These are phyloP conservation scores for Hephaestus fuliginosus DNA, from an alignment of 2,797 vertebrate genomes.

Conservation along the genomic window DNA sequence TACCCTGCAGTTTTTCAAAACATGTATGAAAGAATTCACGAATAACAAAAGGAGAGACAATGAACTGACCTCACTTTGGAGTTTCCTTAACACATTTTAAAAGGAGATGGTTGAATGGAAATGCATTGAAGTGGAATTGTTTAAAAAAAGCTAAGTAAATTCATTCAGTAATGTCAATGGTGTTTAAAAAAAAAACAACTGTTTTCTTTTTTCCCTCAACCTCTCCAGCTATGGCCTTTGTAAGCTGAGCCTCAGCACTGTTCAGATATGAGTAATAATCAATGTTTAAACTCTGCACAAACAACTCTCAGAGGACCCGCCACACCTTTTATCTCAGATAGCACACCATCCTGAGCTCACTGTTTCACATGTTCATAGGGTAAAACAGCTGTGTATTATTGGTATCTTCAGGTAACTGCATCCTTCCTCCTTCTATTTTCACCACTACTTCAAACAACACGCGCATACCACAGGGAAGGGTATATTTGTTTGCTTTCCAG, in stretches of 20 bases:
- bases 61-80: conserved; percentile 12
- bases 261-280: conserved; percentile 55
- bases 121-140: neutral
- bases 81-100: conserved; percentile 12
- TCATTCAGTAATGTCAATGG: conserved; percentile 19
- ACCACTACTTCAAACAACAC: conserved; percentile 59
- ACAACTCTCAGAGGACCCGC: conserved; percentile 18
- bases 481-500: conserved; percentile 64
- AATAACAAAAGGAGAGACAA: conserved; percentile 22
- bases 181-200: neutral
- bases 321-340: conserved; percentile 44
- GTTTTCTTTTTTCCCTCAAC: conserved; percentile 11
- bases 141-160: neutral
- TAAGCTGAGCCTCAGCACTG: conserved; percentile 28
- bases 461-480: conserved; percentile 58
- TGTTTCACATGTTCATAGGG: conserved; percentile 31
- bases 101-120: conserved; percentile 1
- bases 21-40: neutral
- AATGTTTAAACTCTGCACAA: conserved; percentile 41
- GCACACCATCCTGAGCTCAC: conserved; percentile 25
- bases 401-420: conserved; percentile 57
- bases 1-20: conserved; percentile 30
- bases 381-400: conserved; percentile 42
- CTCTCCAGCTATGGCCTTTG: conserved; percentile 24
- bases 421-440: conserved; percentile 52